A percentile compares a stretch with the other conserved stretches of the same genome.
phyloP scores from a whole-genome alignment of 35 echinoderm and acorn worm genomes.

The Lytechinus variegatus region DNA sequence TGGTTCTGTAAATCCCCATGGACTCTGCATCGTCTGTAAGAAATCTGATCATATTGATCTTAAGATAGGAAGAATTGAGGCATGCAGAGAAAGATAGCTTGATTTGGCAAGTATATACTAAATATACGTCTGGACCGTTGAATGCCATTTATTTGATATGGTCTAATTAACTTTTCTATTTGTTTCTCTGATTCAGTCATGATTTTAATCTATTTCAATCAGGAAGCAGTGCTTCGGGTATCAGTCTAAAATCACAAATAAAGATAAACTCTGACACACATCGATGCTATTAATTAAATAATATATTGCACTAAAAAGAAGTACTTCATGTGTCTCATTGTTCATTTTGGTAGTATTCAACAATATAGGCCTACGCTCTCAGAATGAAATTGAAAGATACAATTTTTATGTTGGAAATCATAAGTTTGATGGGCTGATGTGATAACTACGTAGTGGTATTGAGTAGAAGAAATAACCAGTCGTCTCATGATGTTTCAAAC shows the following conservation, averaged over 20 bases:
- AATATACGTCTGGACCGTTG: background rate
- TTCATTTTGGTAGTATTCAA: too few species aligned
- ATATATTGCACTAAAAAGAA: too few species aligned
- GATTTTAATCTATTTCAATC: background rate
- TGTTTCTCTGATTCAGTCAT: background rate
- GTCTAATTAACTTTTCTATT: background rate
- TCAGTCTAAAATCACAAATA: background rate
- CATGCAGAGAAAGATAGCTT: background rate
- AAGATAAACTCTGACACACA: background rate
- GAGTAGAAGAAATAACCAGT: too few species aligned
- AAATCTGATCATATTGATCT: background rate
- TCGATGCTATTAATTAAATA: background rate
- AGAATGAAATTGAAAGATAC: too few species aligned
- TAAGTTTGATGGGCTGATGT: too few species aligned
- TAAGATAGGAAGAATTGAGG: background rate
- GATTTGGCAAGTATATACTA: background rate
- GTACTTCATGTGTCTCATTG: too few species aligned
- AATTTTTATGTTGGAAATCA: too few species aligned
- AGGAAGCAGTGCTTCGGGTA: background rate
- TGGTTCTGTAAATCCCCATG: too few species aligned
- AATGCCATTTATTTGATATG: background rate
- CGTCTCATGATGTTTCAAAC: too few species aligned
- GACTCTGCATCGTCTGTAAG: background rate
- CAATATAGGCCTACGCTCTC: too few species aligned
- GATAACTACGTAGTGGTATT: too few species aligned